Percentiles rank a stretch among this genome's conserved stretches.
Evolutionary conservation across 2,888 invertebrate genomes (phyloP).

Genomic region (Scaptodrosophila latifasciaeformis): DNA sequence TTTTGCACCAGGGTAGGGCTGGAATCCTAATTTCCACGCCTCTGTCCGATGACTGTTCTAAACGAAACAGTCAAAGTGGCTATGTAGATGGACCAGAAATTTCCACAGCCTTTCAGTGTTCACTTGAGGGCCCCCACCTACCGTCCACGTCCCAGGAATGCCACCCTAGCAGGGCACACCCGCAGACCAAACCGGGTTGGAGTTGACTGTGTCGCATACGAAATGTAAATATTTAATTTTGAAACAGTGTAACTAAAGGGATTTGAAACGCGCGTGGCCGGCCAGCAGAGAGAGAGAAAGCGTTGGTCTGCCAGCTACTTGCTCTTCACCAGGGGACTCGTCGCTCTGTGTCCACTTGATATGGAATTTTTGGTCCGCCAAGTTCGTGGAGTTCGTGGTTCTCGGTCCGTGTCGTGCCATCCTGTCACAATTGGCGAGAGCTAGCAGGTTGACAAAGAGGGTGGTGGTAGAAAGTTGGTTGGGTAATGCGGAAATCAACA

Average conservation of each 20-base stretch:
- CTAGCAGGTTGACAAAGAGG: not conserved
- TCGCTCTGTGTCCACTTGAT: too few species aligned
- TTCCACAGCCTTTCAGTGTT: too few species aligned
- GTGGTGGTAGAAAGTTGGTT: not conserved
- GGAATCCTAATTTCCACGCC: too few species aligned
- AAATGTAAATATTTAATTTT: conserved; percentile 73
- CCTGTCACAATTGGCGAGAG: not conserved
- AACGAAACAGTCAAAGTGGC: too few species aligned
- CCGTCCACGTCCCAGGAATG: too few species aligned
- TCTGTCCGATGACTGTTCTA: too few species aligned
- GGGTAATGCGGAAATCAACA: conserved; percentile 53
- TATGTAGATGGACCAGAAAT: too few species aligned
- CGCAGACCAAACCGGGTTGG: conserved; percentile 21
- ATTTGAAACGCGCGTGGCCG: conserved; percentile 67
- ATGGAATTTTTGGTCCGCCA: too few species aligned
- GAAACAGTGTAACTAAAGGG: conserved; percentile 71
- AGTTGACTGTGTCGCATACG: conserved; percentile 25
- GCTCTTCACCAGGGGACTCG: not conserved
- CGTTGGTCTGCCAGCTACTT: not conserved
- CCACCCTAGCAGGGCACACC: conserved; percentile 8
- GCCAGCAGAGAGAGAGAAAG: conserved; percentile 7
- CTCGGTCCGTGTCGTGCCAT: conserved; percentile 2
- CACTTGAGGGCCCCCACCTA: too few species aligned
- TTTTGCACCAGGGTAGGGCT: too few species aligned
- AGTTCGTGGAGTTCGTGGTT: not conserved